These are phyloP conservation scores for Isoperla grammatica DNA, from an alignment of 2,888 invertebrate species.

Conservation along the genomic window DNA sequence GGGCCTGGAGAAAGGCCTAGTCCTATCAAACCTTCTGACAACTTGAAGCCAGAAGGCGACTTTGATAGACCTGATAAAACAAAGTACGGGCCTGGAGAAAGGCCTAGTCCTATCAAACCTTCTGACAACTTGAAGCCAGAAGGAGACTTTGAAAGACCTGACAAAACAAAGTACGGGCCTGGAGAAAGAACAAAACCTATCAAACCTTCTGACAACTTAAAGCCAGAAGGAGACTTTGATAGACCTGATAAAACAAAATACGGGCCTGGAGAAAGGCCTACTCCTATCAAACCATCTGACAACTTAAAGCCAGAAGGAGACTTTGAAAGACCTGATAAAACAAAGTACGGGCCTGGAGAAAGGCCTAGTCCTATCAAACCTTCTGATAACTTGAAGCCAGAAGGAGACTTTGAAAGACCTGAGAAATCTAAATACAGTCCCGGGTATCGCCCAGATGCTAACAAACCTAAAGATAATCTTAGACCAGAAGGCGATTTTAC, in stretches of 20 bases:
- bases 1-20: slow-evolving; percentile 42
- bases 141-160: slow-evolving; percentile 45
- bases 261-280: slow-evolving; percentile 48
- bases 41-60: slow-evolving; percentile 42
- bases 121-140: slow-evolving; percentile 44
- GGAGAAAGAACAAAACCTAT: slow-evolving; percentile 58
- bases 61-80: slow-evolving; percentile 25
- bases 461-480: slow-evolving; percentile 38
- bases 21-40: slow-evolving; percentile 55
- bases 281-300: slow-evolving; percentile 34
- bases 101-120: slow-evolving; percentile 27
- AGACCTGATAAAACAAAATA: slow-evolving; percentile 46
- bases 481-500: slow-evolving; percentile 35
- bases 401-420: slow-evolving; percentile 46
- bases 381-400: slow-evolving; percentile 29
- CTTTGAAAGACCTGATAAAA: slow-evolving; percentile 43
- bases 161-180: slow-evolving; percentile 44
- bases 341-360: slow-evolving; percentile 43
- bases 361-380: slow-evolving; percentile 50
- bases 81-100: slow-evolving; percentile 28
- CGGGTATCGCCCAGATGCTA: slow-evolving; percentile 54
- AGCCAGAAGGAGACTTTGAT: slow-evolving; percentile 50
- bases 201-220: slow-evolving; percentile 50
- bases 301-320: slow-evolving; percentile 40
- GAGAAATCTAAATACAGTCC: slow-evolving; percentile 35